Evolutionary conservation across 2,888 invertebrate species (phyloP).

Genomic region (Brachycybe producta): DNA sequence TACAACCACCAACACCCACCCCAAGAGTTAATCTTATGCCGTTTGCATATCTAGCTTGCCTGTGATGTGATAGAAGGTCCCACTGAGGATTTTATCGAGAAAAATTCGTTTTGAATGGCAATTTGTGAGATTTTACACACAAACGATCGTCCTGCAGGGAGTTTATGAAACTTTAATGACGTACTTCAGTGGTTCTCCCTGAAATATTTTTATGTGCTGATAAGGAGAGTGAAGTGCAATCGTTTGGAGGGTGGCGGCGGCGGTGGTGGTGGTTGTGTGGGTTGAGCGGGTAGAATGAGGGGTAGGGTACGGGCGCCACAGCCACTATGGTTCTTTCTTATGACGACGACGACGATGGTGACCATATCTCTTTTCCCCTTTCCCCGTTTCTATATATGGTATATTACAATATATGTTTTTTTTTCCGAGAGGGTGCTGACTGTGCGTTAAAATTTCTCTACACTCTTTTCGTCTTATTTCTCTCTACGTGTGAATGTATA

Average conservation of each 20-base stretch:
- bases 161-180: constrained; percentile 22
- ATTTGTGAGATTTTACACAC: constrained; percentile 22
- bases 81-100: constrained; percentile 21
- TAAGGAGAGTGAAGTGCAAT: constrained; percentile 16
- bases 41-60: constrained; percentile 19
- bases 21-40: constrained; percentile 4
- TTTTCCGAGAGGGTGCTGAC: too few relatives aligned
- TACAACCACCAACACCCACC: too few relatives aligned
- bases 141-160: constrained; percentile 21
- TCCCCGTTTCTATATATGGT: too few relatives aligned
- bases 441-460: too few relatives aligned
- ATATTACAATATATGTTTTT: too few relatives aligned
- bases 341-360: background rate
- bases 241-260: background rate
- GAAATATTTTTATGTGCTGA: constrained; percentile 22
- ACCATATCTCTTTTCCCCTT: background rate
- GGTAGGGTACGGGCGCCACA: background rate
- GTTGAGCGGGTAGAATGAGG: background rate
- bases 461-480: too few relatives aligned
- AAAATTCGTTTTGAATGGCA: constrained; percentile 22
- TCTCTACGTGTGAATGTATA: too few relatives aligned
- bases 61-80: constrained; percentile 19
- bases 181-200: constrained; percentile 19
- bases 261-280: background rate
- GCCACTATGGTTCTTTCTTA: too few relatives aligned